These are phyloP conservation scores for Etheostoma cragini DNA, from an alignment of 2,113 vertebrate species.

Conservation along the genomic window DNA sequence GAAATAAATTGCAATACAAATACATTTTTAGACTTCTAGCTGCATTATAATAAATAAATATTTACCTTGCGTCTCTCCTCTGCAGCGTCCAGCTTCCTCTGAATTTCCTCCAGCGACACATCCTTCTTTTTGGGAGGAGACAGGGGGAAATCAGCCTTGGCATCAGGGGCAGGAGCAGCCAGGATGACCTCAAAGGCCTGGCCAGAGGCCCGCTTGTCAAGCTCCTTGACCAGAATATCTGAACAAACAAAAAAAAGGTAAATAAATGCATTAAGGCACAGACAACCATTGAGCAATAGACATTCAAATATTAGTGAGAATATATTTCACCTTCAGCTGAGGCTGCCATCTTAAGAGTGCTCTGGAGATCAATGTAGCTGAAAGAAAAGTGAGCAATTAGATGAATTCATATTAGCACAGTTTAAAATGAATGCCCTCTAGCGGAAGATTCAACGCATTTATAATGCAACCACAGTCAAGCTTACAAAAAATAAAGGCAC, in stretches of 20 bases:
- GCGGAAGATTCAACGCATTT: slow-evolving; percentile 11
- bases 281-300: background rate
- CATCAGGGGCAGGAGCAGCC: slow-evolving; percentile 86
- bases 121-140: slow-evolving; percentile 96
- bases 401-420: background rate
- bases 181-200: slow-evolving; percentile 97
- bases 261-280: background rate
- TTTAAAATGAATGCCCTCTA: slow-evolving; percentile 37
- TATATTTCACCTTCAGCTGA: slow-evolving; percentile 64
- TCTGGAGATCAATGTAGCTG: slow-evolving; percentile 34
- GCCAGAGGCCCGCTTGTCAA: slow-evolving; percentile 96
- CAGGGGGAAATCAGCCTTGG: slow-evolving; percentile 91
- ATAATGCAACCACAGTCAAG: background rate
- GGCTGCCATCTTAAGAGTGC: slow-evolving; percentile 74
- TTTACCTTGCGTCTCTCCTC: slow-evolving; percentile 96
- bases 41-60: background rate
- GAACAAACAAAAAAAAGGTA: background rate
- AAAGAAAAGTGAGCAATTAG: background rate
- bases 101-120: slow-evolving; percentile 95
- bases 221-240: slow-evolving; percentile 96
- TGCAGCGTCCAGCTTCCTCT: slow-evolving; percentile 95
- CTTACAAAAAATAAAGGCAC: background rate
- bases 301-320: background rate
- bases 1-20: too few relatives aligned
- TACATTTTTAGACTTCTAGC: background rate